phyloP scores from a whole-genome alignment of 2,888 invertebrate genomes.

The Euplagia quadripunctaria region DNA sequence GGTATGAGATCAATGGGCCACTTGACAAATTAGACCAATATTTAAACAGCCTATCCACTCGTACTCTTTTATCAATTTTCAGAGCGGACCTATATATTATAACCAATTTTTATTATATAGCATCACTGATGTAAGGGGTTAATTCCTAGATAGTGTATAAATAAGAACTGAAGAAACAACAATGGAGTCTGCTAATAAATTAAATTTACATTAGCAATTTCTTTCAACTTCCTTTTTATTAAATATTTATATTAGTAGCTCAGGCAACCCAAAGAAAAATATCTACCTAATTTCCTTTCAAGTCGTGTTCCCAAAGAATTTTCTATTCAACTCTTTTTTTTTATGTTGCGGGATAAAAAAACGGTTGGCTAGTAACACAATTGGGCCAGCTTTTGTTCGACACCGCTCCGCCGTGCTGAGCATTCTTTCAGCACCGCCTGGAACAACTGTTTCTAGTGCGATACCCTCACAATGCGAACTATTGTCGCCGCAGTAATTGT shows the following conservation, averaged over 20 bases:
- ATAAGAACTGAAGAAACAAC: neutral
- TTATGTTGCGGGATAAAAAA: slow-evolving; percentile 68
- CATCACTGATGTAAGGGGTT: too few species aligned
- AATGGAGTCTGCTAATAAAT: neutral
- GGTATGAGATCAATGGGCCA: neutral
- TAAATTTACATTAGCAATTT: neutral
- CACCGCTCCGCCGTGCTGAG: slow-evolving; percentile 57
- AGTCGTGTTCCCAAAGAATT: slow-evolving; percentile 49
- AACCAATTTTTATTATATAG: too few species aligned
- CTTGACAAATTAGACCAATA: neutral
- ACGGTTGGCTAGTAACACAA: slow-evolving; percentile 70
- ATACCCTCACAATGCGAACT: slow-evolving; percentile 72
- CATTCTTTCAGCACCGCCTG: slow-evolving; percentile 64
- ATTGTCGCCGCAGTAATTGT: slow-evolving; percentile 76
- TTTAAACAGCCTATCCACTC: too few species aligned
- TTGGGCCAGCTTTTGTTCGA: slow-evolving; percentile 72
- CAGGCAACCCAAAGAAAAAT: neutral
- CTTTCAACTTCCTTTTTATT: neutral
- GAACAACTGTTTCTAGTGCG: slow-evolving; percentile 75
- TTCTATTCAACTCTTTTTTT: slow-evolving; percentile 65
- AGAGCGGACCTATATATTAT: neutral
- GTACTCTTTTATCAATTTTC: too few species aligned
- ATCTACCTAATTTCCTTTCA: slow-evolving; percentile 10
- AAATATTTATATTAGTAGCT: neutral
- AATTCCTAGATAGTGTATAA: too few species aligned